Base-by-base conservation (phyloP, 2,797 vertebrate genomes). In the Gephyroberyx darwinii region DNA sequence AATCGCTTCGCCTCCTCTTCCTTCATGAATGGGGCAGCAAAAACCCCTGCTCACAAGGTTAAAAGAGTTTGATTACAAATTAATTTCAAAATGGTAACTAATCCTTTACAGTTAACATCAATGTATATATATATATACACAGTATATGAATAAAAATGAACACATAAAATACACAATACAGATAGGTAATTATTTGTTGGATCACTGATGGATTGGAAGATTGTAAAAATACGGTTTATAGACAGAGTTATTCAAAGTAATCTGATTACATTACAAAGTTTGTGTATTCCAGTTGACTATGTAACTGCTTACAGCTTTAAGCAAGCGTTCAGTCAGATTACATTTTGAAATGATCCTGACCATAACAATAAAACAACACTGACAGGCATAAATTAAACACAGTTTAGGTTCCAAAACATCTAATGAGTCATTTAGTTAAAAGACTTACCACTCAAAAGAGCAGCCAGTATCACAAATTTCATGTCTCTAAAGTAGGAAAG, bases 1-100 rank as follows among this genome's bases (percentile, higher is more conserved):
- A 92, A 93, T 6, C 30, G 45, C 12, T 92, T 92, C 3, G 91
- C 92, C 47, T 90, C 75, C 19, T 91, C 76, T 30, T 91, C 88
- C 37, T 90, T 88, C 37, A 90, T 5, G n/a, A 93, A 91, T 0
- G 91, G 91, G 55, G 89, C 91, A 0, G 86, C 69, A 41, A 90
- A 71, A 26, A 81, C 63, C 62, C 87, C 92, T 93, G 33, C 74
- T 57, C 4, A 78, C 31, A 67, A 48, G 7, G 12, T 20, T 19
- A 22, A 22, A 19, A 37, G 2, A 20, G 2, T 31, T 60, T 35
- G 9, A 10, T 41, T 41, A 41, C 8, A 41, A 41, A 41, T 41
- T 2, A 41, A 7, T 41, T 3, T 10, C 9, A 41, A 41, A 41
- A 41, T 41, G 39, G 3, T 41, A 35, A 35, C 39, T 41, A 41